A percentile compares a stretch with the other conserved stretches of the same genome.
Conservation (phyloP, 92 coral and sea anemone genomes). For the Nematostella vectensis region DNA sequence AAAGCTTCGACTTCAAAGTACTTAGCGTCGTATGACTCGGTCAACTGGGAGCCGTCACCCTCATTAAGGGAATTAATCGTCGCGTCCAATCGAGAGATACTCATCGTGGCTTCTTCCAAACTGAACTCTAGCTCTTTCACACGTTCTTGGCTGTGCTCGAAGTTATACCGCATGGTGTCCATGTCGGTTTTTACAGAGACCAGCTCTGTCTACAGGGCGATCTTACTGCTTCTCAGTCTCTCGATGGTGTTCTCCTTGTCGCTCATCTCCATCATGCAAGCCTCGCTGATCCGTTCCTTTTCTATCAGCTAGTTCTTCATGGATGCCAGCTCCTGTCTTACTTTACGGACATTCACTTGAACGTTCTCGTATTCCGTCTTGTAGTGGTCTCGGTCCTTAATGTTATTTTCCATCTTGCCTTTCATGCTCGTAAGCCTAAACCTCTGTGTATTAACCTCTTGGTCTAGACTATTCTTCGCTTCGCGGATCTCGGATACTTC, state of each 20-base stretch:
- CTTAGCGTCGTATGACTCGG: slow-evolving; percentile 28
- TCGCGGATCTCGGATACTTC: slow-evolving; percentile 56
- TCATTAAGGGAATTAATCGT: slow-evolving; percentile 35
- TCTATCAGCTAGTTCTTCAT: slow-evolving; percentile 54
- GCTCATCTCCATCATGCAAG: slow-evolving; percentile 28
- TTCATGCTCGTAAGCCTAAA: slow-evolving; percentile 49
- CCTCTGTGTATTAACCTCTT: slow-evolving; percentile 46
- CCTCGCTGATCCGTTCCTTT: slow-evolving; percentile 35
- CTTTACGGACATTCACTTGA: slow-evolving; percentile 39
- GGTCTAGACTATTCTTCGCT: slow-evolving; percentile 36
- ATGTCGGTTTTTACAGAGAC: slow-evolving; percentile 34
- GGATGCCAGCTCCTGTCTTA: slow-evolving; percentile 45
- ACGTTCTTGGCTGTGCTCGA: slow-evolving; percentile 39
- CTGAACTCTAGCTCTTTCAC: slow-evolving; percentile 47
- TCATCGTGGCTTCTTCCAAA: slow-evolving; percentile 40
- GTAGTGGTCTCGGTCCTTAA: slow-evolving; percentile 52
- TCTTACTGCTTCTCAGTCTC: slow-evolving; percentile 43
- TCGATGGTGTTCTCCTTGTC: slow-evolving; percentile 39
- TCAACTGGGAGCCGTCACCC: slow-evolving; percentile 22
- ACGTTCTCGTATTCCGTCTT: slow-evolving; percentile 43
- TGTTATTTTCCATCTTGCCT: slow-evolving; percentile 34
- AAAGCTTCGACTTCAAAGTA: slow-evolving; percentile 43
- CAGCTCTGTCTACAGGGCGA: slow-evolving; percentile 54
- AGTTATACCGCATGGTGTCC: slow-evolving; percentile 34
- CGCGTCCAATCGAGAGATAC: slow-evolving; percentile 50